These are phyloP conservation scores for Pelmatolapia mariae DNA, from an alignment of 2,113 vertebrate genomes.

Conservation along the genomic window DNA sequence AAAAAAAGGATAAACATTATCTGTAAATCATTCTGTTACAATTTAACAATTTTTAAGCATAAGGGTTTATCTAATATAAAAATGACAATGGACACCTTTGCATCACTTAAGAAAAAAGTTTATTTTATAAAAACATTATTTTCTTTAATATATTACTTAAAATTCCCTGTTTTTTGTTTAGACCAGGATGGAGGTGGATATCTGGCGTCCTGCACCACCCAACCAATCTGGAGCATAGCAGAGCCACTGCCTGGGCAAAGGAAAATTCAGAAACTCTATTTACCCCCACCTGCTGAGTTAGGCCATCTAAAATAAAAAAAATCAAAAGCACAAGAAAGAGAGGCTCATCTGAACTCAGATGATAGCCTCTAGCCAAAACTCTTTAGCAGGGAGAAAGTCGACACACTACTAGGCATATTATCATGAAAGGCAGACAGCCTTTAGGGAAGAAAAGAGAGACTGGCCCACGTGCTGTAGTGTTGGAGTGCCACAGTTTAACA, in stretches of 20 bases:
- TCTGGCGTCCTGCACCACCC: neutral
- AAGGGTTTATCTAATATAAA: neutral
- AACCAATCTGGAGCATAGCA: neutral
- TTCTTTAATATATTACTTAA: neutral
- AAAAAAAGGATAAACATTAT: neutral
- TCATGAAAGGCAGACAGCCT: neutral
- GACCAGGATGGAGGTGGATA: neutral
- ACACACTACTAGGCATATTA: neutral
- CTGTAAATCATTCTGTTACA: neutral
- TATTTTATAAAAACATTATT: neutral
- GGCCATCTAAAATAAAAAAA: neutral
- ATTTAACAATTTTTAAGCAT: neutral
- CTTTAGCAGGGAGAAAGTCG: neutral
- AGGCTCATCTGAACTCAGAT: neutral
- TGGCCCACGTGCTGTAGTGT: neutral
- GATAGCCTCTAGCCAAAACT: neutral
- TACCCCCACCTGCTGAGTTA: neutral
- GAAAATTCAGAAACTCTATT: neutral
- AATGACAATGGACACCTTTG: neutral
- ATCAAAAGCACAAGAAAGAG: neutral
- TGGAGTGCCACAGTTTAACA: neutral
- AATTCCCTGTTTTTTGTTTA: neutral
- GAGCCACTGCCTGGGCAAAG: neutral
- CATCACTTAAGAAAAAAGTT: too few species aligned
- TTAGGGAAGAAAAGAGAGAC: neutral